These are phyloP conservation scores for Pseudopodoces humilis DNA, from an alignment of 2,113 vertebrate species.

Conservation along the genomic window DNA sequence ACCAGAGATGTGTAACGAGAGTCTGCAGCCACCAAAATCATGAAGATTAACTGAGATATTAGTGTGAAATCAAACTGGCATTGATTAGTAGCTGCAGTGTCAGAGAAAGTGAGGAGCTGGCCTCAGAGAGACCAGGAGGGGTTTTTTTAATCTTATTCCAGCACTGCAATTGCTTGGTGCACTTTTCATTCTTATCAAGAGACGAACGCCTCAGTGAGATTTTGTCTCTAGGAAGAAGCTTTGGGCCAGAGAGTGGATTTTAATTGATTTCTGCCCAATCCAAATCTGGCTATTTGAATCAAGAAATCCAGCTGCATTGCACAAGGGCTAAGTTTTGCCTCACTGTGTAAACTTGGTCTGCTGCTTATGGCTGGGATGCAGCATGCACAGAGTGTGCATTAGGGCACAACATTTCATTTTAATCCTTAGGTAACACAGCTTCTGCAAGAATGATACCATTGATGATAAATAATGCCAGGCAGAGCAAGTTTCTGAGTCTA, in stretches of 20 bases:
- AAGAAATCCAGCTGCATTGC: background rate
- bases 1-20: background rate
- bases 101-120: background rate
- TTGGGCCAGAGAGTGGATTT: background rate
- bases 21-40: background rate
- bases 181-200: background rate
- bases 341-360: background rate
- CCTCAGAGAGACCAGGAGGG: background rate
- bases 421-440: background rate
- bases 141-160: background rate
- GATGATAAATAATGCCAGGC: background rate
- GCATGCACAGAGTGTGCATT: background rate
- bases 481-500: background rate
- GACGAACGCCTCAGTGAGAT: background rate
- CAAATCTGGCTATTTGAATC: background rate
- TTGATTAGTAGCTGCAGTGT: background rate
- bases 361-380: background rate
- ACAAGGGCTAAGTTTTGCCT: background rate
- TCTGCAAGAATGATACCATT: background rate
- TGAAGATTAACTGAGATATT: background rate
- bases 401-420: background rate
- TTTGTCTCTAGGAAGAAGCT: background rate
- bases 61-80: background rate
- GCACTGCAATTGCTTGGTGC: background rate
- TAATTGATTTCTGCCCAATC: background rate